Percentiles rank a stretch among this genome's conserved stretches.
phyloP scores from a whole-genome alignment of 2,888 invertebrate genomes.

The Catocala nupta region DNA sequence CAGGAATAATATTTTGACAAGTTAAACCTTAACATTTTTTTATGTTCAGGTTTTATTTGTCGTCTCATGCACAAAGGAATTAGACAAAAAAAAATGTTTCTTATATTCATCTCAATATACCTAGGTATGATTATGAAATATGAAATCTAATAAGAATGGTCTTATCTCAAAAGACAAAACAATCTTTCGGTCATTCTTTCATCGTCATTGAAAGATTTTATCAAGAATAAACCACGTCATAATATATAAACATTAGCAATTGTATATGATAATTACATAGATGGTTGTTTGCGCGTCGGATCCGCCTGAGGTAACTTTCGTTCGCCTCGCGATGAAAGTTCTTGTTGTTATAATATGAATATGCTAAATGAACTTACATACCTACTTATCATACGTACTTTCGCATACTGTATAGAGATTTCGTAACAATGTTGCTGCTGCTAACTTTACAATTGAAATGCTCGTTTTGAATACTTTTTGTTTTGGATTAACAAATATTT shows the following conservation, averaged over 20 bases:
- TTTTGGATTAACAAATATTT: too few species aligned
- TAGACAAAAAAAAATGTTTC: too few species aligned
- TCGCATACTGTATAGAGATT: constrained; percentile 3
- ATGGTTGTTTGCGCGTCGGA: constrained; percentile 48
- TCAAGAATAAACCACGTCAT: constrained; percentile 6
- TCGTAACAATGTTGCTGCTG: not conserved
- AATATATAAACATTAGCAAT: constrained; percentile 23
- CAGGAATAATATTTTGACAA: too few species aligned
- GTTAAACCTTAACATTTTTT: too few species aligned
- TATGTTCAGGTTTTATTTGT: too few species aligned
- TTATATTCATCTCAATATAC: too few species aligned
- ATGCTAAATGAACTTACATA: constrained; percentile 64
- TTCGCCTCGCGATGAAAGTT: constrained; percentile 68
- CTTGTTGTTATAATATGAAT: constrained; percentile 62
- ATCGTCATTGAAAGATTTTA: not conserved
- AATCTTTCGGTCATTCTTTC: not conserved
- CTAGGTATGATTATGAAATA: too few species aligned
- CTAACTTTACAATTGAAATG: not conserved
- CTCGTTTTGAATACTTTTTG: not conserved
- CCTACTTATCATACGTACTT: constrained; percentile 23
- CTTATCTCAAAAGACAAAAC: too few species aligned
- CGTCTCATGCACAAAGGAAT: too few species aligned
- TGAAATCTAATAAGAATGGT: too few species aligned
- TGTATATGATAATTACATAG: constrained; percentile 27
- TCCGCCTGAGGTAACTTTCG: constrained; percentile 61